These are phyloP conservation scores for Oryzias sinensis DNA, from an alignment of 2,797 vertebrate genomes.

Conservation along the genomic window DNA sequence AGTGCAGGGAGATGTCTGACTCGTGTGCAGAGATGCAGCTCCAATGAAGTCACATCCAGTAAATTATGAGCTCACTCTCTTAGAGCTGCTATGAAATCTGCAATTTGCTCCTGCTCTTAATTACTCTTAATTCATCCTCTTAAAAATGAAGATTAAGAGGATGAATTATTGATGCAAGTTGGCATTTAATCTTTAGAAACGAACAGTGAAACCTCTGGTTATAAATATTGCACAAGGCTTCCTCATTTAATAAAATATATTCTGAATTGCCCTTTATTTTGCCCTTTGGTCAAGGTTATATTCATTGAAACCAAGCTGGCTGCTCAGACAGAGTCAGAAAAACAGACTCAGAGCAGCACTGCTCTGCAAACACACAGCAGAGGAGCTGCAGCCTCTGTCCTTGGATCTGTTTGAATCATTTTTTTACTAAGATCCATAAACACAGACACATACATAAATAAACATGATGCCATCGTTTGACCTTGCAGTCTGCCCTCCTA, in stretches of 20 bases:
- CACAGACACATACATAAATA: conserved; percentile 29
- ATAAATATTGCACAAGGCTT: conserved; percentile 63
- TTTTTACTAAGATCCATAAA: conserved; percentile 27
- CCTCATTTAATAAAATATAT: conserved; percentile 62
- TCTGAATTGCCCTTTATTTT: conserved; percentile 62
- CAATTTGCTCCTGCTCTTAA: conserved; percentile 45
- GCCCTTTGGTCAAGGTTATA: conserved; percentile 68
- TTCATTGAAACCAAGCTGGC: conserved; percentile 29
- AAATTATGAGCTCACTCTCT: conserved; percentile 19
- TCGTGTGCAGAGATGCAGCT: conserved; percentile 17
- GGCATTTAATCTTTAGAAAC: conserved; percentile 66
- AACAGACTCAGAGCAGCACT: neutral
- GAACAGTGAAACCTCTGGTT: conserved; percentile 50
- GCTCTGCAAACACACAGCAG: conserved; percentile 15
- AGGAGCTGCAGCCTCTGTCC: conserved; percentile 23
- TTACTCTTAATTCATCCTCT: neutral
- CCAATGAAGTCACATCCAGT: conserved; percentile 15
- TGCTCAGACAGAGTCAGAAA: conserved; percentile 2
- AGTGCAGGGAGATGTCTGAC: neutral
- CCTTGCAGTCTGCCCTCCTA: conserved; percentile 27
- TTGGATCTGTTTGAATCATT: conserved; percentile 34
- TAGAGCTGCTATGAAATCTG: conserved; percentile 30
- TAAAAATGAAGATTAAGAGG: conserved; percentile 64
- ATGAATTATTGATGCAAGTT: conserved; percentile 68
- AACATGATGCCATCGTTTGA: conserved; percentile 45